These are phyloP conservation scores for Porites evermanni DNA, from an alignment of 92 coral and sea anemone genomes.

Conservation along the genomic window DNA sequence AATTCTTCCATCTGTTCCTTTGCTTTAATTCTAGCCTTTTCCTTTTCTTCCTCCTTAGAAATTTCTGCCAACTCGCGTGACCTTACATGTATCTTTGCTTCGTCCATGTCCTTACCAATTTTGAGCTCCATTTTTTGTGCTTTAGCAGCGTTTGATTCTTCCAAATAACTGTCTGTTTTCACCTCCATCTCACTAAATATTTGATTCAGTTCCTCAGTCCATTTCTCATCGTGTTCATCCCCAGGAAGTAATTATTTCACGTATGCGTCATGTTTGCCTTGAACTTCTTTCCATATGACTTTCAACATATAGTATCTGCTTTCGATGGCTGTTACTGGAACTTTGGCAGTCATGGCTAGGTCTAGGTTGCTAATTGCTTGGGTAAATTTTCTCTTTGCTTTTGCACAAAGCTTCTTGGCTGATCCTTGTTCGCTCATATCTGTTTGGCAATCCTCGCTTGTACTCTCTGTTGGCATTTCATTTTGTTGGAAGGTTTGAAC, in stretches of 20 bases:
- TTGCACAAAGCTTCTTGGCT: neutral
- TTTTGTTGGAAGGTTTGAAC: no score
- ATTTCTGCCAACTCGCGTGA: conserved; percentile 6
- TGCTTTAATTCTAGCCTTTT: neutral
- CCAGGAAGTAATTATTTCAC: conserved; percentile 9
- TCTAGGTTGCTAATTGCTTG: neutral
- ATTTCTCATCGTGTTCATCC: conserved; percentile 5
- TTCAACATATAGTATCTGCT: neutral
- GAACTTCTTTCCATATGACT: conserved; percentile 1
- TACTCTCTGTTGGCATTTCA: no score
- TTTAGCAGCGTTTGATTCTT: neutral
- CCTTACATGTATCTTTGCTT: neutral
- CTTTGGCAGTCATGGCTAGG: conserved; percentile 1
- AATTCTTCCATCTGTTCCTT: conserved; percentile 2
- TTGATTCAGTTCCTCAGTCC: conserved; percentile 7
- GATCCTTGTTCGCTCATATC: neutral
- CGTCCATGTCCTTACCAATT: neutral
- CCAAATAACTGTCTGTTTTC: conserved; percentile 2
- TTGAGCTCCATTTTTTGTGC: conserved; percentile 1
- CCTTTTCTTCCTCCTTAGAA: neutral
- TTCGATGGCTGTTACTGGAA: conserved; percentile 3
- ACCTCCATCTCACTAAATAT: conserved; percentile 9
- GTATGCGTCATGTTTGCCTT: conserved; percentile 1
- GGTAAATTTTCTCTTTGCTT: conserved; percentile 9
- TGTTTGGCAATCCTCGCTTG: neutral